These are phyloP conservation scores for Icerya purchasi DNA, from an alignment of 2,888 invertebrate species.

Conservation along the genomic window DNA sequence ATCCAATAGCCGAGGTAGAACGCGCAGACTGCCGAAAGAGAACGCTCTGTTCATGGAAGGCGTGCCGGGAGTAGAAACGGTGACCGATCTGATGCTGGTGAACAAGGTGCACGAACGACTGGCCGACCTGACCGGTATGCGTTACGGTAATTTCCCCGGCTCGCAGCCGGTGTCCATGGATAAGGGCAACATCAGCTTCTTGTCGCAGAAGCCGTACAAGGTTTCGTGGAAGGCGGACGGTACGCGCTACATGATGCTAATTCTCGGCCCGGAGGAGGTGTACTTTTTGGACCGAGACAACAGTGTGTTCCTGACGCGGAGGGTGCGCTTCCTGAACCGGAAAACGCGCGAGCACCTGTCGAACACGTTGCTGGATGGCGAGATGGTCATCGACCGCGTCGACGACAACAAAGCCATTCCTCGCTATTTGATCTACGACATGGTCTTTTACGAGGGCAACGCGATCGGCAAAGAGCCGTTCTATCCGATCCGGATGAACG, in stretches of 20 bases:
- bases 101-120: slow-evolving; percentile 46
- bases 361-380: slow-evolving; percentile 79
- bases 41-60: slow-evolving; percentile 69
- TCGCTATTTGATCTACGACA: slow-evolving; percentile 84
- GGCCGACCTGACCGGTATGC: slow-evolving; percentile 38
- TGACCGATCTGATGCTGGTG: slow-evolving; percentile 39
- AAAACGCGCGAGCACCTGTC: slow-evolving; percentile 44
- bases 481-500: slow-evolving; percentile 46
- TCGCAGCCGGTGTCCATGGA: slow-evolving; percentile 96
- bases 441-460: slow-evolving; percentile 57
- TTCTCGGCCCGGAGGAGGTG: slow-evolving; percentile 61
- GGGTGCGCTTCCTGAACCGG: slow-evolving; percentile 54
- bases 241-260: slow-evolving; percentile 88
- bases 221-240: slow-evolving; percentile 99
- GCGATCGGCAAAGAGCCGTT: slow-evolving; percentile 60
- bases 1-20: neutral
- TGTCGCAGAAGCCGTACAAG: slow-evolving; percentile 64
- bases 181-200: slow-evolving; percentile 45
- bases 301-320: slow-evolving; percentile 65
- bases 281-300: slow-evolving; percentile 92
- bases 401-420: slow-evolving; percentile 52
- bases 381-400: slow-evolving; percentile 91
- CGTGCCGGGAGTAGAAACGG: slow-evolving; percentile 50
- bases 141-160: slow-evolving; percentile 53
- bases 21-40: slow-evolving; percentile 35